Conservation (phyloP, 1,140 invertebrate species). For the Tribolium castaneum region DNA sequence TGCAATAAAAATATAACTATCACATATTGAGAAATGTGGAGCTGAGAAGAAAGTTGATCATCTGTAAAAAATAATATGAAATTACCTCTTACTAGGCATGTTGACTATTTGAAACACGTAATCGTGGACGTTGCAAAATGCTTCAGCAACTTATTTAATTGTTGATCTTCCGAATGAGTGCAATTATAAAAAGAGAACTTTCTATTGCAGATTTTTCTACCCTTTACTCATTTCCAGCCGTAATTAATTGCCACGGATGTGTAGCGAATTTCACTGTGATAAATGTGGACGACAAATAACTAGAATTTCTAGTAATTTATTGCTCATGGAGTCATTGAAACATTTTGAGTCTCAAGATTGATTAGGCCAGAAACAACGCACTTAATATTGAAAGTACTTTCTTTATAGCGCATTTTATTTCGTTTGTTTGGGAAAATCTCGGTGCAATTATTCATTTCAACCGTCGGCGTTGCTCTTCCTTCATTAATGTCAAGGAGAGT, state of each 20-base stretch:
- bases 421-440: neutral
- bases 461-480: too few relatives aligned
- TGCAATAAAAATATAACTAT: slow-evolving; percentile 24
- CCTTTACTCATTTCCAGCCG: neutral
- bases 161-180: neutral
- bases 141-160: neutral
- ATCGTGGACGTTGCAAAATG: neutral
- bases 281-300: neutral
- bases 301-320: neutral
- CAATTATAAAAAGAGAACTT: neutral
- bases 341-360: neutral
- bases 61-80: slow-evolving; percentile 8
- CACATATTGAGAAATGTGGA: slow-evolving; percentile 18
- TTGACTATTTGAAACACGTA: neutral
- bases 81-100: neutral
- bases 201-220: neutral
- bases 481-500: neutral
- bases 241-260: neutral
- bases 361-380: neutral
- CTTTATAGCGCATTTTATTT: neutral
- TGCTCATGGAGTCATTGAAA: neutral
- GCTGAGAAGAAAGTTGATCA: slow-evolving; percentile 30
- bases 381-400: neutral
- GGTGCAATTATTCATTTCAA: too few relatives aligned
- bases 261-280: neutral